Evolutionary conservation across 30 jellyfish, hydroid and myxozoan species (phyloP).

Genomic region (Cassiopea andromeda): DNA sequence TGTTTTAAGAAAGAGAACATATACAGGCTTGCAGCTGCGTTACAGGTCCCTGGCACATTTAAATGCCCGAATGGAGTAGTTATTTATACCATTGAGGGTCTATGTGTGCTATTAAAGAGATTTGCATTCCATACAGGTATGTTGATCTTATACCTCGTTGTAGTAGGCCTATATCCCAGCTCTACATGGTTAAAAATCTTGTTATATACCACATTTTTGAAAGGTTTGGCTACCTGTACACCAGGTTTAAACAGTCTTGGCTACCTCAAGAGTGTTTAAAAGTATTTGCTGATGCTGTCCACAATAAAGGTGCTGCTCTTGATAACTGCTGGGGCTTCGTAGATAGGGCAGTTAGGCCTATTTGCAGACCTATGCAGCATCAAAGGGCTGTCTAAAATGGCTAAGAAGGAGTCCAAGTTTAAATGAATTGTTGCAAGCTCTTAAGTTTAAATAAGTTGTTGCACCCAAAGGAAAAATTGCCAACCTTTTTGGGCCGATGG

Average conservation of each 20-base stretch:
- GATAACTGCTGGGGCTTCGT: constrained; percentile 51
- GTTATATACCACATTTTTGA: not conserved
- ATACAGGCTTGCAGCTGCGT: constrained; percentile 1
- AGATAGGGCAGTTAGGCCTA: constrained; percentile 42
- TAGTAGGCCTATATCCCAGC: constrained; percentile 20
- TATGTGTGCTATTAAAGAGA: not conserved
- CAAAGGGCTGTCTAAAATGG: constrained; percentile 62
- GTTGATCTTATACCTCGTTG: not conserved
- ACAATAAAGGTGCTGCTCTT: constrained; percentile 23
- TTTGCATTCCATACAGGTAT: constrained; percentile 1
- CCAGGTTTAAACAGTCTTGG: not conserved
- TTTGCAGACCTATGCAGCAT: constrained; percentile 35
- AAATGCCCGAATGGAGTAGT: constrained; percentile 13
- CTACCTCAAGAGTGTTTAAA: not conserved
- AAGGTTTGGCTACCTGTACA: not conserved
- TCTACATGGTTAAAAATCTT: not conserved
- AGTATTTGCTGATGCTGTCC: constrained; percentile 1
- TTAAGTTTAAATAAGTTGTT: constrained; percentile 35
- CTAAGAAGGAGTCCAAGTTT: constrained; percentile 13
- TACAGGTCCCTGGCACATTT: not conserved
- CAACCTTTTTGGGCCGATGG: constrained; percentile 39
- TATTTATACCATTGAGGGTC: constrained; percentile 6
- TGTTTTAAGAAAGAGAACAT: not conserved
- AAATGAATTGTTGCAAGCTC: not conserved
- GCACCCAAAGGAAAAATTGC: constrained; percentile 47